Conservation (phyloP, 2,888 invertebrate genomes). For the Drosophila neonasuta region DNA sequence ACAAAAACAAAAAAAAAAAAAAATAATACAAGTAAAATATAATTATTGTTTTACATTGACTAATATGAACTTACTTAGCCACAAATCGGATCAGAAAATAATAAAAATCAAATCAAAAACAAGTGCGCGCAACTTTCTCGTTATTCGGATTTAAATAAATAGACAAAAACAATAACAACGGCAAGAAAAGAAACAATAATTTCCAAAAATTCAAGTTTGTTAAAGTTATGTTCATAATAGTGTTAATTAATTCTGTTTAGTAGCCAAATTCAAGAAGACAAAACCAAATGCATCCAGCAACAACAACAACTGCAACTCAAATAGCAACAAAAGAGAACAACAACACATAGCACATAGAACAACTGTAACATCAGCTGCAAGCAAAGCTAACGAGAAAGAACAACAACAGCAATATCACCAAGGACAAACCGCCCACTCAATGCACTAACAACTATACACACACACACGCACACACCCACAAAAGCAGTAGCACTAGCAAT, state of each 20-base stretch:
- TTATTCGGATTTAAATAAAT: slow-evolving; percentile 21
- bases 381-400: background rate
- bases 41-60: slow-evolving; percentile 12
- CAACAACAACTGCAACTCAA: slow-evolving; percentile 1
- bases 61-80: slow-evolving; percentile 18
- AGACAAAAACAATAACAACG: background rate
- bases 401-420: slow-evolving; percentile 29
- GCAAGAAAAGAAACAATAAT: background rate
- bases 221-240: slow-evolving; percentile 34
- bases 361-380: slow-evolving; percentile 20
- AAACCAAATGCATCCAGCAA: slow-evolving; percentile 31
- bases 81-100: slow-evolving; percentile 28
- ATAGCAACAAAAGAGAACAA: slow-evolving; percentile 3
- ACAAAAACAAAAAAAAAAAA: slow-evolving; percentile 21
- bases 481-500: slow-evolving; percentile 13
- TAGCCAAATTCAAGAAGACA: slow-evolving; percentile 40
- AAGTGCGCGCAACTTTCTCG: slow-evolving; percentile 29
- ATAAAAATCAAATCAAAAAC: slow-evolving; percentile 19
- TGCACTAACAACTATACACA: slow-evolving; percentile 13
- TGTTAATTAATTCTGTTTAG: slow-evolving; percentile 38
- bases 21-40: slow-evolving; percentile 16
- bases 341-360: slow-evolving; percentile 3
- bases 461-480: slow-evolving; percentile 11
- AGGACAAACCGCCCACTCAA: slow-evolving; percentile 40
- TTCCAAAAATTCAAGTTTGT: slow-evolving; percentile 18